Evolutionary conservation across 2,888 invertebrate species (phyloP).

Genomic region (Caenorhabditis doughertyi): DNA sequence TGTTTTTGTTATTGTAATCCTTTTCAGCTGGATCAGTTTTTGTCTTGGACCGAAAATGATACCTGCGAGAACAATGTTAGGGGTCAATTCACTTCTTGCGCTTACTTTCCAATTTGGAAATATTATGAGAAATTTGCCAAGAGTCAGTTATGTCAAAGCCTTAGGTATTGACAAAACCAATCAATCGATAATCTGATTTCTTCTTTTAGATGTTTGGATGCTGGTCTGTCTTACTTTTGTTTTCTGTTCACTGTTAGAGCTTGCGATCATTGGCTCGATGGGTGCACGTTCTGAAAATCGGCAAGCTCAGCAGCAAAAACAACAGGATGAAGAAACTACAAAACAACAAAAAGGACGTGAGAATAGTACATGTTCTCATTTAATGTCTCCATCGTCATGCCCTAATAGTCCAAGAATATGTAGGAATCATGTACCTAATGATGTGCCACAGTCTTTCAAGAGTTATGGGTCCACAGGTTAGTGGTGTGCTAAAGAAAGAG

Average conservation of each 20-base stretch:
- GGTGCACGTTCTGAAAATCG: conserved; percentile 68
- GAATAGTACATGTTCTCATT: conserved; percentile 59
- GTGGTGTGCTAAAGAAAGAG: too few relatives aligned
- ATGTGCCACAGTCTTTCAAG: conserved; percentile 68
- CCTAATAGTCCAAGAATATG: conserved; percentile 72
- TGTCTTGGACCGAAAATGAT: conserved; percentile 79
- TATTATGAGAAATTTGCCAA: conserved; percentile 81
- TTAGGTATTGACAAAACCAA: conserved; percentile 49
- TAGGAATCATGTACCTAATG: conserved; percentile 71
- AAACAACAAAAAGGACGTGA: conserved; percentile 50
- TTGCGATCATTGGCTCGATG: conserved; percentile 80
- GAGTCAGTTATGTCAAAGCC: conserved; percentile 77
- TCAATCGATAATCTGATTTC: not conserved
- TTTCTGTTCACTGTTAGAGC: conserved; percentile 78
- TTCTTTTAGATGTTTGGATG: conserved; percentile 77
- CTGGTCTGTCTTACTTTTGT: conserved; percentile 80
- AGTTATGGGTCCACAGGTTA: conserved; percentile 70
- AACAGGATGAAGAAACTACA: conserved; percentile 44
- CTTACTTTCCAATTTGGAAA: conserved; percentile 80
- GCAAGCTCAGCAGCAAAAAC: conserved; percentile 44
- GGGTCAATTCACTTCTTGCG: conserved; percentile 79
- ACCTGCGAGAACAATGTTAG: conserved; percentile 81
- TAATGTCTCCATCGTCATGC: conserved; percentile 57
- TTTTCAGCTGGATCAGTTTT: conserved; percentile 79
- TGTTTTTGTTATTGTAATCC: conserved; percentile 6